These are phyloP conservation scores for Dicrurus megarhynchus DNA, from an alignment of 2,113 vertebrate genomes.

Conservation along the genomic window DNA sequence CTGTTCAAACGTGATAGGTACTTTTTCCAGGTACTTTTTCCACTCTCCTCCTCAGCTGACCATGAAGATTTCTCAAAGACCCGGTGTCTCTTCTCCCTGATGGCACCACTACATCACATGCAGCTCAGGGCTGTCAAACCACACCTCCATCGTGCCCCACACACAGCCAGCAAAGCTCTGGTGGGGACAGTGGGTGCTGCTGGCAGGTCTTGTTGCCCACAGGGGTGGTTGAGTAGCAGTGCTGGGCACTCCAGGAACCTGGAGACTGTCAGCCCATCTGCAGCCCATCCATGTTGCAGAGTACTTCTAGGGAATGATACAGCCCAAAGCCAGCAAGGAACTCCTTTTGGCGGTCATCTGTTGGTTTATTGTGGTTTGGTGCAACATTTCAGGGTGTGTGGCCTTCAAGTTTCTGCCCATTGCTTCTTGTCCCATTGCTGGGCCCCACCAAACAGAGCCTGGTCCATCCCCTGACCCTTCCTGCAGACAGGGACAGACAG, in stretches of 20 bases:
- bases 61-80: neutral
- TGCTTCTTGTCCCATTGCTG: neutral
- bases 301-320: neutral
- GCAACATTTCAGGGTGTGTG: rapidly evolving
- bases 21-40: neutral
- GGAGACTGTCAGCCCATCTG: neutral
- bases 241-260: neutral
- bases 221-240: neutral
- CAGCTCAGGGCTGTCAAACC: neutral
- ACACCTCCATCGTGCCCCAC: neutral
- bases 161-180: neutral
- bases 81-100: neutral
- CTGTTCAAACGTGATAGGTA: rapidly evolving
- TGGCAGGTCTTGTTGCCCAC: neutral
- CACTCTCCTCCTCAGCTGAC: neutral
- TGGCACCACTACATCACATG: no score
- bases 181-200: neutral
- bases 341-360: neutral
- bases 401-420: neutral
- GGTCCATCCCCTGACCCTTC: neutral
- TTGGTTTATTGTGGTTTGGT: neutral
- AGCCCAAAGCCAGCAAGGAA: neutral
- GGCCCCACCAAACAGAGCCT: neutral
- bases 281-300: rapidly evolving
- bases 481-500: neutral